These are phyloP conservation scores for Noctuana brunneofusca DNA, from an alignment of 2,888 invertebrate genomes.

Conservation along the genomic window DNA sequence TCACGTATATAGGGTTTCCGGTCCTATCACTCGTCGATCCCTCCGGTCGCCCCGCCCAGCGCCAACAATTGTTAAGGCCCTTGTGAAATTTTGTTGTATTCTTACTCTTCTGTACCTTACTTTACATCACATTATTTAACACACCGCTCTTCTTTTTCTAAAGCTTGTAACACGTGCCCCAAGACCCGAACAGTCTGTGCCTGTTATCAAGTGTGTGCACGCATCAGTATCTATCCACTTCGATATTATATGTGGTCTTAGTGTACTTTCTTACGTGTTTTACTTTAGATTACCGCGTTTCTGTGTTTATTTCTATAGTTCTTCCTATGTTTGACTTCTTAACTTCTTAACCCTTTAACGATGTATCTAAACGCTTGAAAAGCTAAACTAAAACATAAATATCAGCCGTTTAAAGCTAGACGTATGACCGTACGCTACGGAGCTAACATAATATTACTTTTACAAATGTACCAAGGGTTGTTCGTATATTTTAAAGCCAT, in stretches of 20 bases:
- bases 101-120: conserved; percentile 63
- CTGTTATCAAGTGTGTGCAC: conserved; percentile 80
- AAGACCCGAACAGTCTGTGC: conserved; percentile 59
- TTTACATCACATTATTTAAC: conserved; percentile 68
- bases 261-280: conserved; percentile 59
- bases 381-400: conserved; percentile 36
- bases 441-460: conserved; percentile 55
- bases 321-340: conserved; percentile 61
- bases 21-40: conserved; percentile 50
- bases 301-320: conserved; percentile 60
- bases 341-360: conserved; percentile 44
- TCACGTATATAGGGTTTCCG: conserved; percentile 69
- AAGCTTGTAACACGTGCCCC: conserved; percentile 63
- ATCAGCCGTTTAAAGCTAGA: conserved; percentile 34
- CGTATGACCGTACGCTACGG: conserved; percentile 21
- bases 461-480: conserved; percentile 63
- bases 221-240: conserved; percentile 78
- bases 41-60: conserved; percentile 78
- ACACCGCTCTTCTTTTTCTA: conserved; percentile 51
- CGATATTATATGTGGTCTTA: conserved; percentile 81
- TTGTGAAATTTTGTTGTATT: conserved; percentile 55
- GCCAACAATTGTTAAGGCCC: conserved; percentile 66
- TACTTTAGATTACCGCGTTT: conserved; percentile 64
- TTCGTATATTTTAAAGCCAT: conserved; percentile 36
- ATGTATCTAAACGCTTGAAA: conserved; percentile 44